Evolutionary conservation across 2,888 invertebrate genomes (phyloP), one percentile per base, ranked within the genome.

Genomic region (Belgica antarctica): DNA sequence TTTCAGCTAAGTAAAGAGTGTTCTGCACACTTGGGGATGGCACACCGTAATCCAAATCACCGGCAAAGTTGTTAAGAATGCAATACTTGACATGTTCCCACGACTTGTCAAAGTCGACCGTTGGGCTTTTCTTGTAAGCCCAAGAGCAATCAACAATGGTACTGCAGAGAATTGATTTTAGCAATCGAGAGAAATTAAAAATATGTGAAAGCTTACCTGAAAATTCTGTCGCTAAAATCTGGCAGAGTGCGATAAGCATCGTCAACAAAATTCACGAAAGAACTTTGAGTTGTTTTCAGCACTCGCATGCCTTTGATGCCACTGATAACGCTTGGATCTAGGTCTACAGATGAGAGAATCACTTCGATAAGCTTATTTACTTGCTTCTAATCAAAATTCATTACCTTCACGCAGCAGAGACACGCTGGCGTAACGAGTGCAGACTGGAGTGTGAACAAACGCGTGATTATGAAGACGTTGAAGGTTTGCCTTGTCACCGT

Each of bases 1-100:
- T 88, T 75, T 89, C 85, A 0, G 89, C 85, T 71, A 89, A 82
- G 76, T 90, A 90, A 25, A 91, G 77, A 0, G 91, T 91, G 74
- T 91, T 86, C 76, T 92, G 91, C 0, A 91, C 91, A 1, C 90
- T 90, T 0, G 90, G 88, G 0, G 90, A 91, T 73, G 86, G 85
- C 1, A 89, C 81, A 1, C 92, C 92, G 1, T 82, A 83, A 72
- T 85, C 84, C 0, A 89, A 84, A 63, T 89, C 87, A 0, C 91
- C 91, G 3, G 90, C 89, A 76, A 92, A 91, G 75, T 87, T 88
- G 72, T 86, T 85, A 71, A 90, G 76, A 36, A 91, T 88, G 62
- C 86, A 86, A 63, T 87, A 84, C 75, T 86, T 87, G 0, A 91
- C 88, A 0, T 83, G 84, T 36, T 84, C 77, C 89, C 90, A 91